These are phyloP conservation scores for Alosa alosa DNA, from an alignment of 2,113 vertebrate genomes.

Conservation along the genomic window DNA sequence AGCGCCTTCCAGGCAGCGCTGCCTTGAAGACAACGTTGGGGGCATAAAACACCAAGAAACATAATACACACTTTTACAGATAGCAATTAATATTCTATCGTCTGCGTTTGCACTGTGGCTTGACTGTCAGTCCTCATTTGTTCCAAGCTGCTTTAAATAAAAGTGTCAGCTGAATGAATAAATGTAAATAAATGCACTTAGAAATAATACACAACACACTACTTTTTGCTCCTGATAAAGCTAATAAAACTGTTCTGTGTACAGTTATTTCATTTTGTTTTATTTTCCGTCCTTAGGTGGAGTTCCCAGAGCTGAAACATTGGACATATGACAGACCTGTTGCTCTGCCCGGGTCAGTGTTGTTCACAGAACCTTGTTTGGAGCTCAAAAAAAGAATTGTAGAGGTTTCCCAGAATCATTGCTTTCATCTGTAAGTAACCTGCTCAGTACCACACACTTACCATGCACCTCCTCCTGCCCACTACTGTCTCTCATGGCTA, in stretches of 20 bases:
- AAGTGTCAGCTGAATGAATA: no score
- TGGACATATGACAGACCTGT: slow-evolving; percentile 63
- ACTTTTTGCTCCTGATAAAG: no score
- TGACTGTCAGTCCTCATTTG: no score
- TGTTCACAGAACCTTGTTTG: slow-evolving; percentile 53
- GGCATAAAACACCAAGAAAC: no score
- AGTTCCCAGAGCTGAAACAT: slow-evolving; percentile 52
- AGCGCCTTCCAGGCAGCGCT: no score
- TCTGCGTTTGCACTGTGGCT: no score
- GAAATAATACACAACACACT: no score
- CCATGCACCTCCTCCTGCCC: background rate
- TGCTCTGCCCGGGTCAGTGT: slow-evolving; percentile 40
- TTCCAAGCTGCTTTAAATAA: no score
- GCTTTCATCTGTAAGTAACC: slow-evolving; percentile 66
- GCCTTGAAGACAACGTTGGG: no score
- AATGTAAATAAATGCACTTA: no score
- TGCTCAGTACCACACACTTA: background rate
- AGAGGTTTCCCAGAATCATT: slow-evolving; percentile 63
- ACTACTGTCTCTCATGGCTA: background rate
- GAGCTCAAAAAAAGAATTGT: slow-evolving; percentile 61
- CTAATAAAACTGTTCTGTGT: background rate
- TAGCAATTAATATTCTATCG: no score
- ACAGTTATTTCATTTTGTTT: background rate
- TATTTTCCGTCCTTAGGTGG: slow-evolving; percentile 52
- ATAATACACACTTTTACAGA: no score